Base-by-base conservation (phyloP, 2,113 vertebrate species). In the Anthoscopus minutus region DNA sequence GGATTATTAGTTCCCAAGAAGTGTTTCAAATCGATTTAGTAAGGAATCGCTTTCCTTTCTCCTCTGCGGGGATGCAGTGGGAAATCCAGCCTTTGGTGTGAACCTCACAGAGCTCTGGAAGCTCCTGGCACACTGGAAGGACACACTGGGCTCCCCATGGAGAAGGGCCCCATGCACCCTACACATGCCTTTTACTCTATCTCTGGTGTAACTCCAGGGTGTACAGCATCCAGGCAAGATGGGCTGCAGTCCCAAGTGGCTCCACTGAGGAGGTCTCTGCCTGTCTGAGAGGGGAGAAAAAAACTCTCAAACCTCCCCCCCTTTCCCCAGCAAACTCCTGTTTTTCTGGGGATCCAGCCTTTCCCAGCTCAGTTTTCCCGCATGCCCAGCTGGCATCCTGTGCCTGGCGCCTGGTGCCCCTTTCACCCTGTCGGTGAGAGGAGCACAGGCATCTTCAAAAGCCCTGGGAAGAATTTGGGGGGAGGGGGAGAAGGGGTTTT, bases 1-100 rank as follows among this genome's bases (percentile, higher is more conserved):
- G 72, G 95, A 92, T 94, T 97, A 95, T 96, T 92, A 93, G 94
- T 95, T 94, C 94, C 95, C 92, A 92, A 90, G 94, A 72, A 92
- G 88, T 94, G 93, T 96, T 96, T 92, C 92, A 0, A 96, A 97
- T 96, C 8, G 35, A 96, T 96, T 96, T 0, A 88, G 13, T 66
- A 86, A 86, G 93, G 94, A 78, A 62, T 67, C 1, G 12, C 79
- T 95, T 96, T 88, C 76, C 90, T 93, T 95, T 94, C 92, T 95
- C 62, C 86, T 93, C 84, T 0, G 2, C 6, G 10, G 81, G 65
- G 62, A 48, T 56, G 79, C 1, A 0, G 35, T 90, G 90, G 95
- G 85, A 96, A n/a, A 90, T 81, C 47, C 74, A 93, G 92, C 67
- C 72, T 73, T 69, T 51, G 71, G 89, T 72, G 85, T 7, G 3